Percentiles rank a stretch among this genome's conserved stretches.
These are phyloP conservation scores for Sinotaia quadrata DNA, from an alignment of 2,888 invertebrate species.

Conservation along the genomic window DNA sequence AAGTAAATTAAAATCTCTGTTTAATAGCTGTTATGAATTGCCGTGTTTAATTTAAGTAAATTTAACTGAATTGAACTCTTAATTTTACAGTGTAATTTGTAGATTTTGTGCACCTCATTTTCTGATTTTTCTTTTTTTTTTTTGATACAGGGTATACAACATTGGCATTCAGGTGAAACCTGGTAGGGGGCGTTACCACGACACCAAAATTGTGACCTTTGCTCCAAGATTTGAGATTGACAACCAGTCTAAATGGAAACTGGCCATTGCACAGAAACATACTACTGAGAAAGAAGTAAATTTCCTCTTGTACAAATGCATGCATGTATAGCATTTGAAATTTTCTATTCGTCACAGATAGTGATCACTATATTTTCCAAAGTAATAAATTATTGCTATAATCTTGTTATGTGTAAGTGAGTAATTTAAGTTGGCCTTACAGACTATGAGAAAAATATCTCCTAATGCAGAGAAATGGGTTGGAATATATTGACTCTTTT, in stretches of 20 bases:
- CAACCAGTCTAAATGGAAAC: constrained; percentile 83
- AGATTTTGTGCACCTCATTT: not conserved
- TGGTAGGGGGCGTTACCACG: constrained; percentile 90
- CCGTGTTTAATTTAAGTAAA: not conserved
- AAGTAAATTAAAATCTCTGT: no score
- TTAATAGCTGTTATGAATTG: no score
- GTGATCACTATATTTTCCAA: no score
- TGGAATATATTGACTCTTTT: no score
- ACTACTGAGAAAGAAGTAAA: constrained; percentile 72
- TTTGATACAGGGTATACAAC: constrained; percentile 78
- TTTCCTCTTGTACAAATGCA: no score
- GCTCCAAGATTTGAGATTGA: constrained; percentile 94
- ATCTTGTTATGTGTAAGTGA: no score
- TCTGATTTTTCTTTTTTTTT: not conserved
- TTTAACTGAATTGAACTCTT: not conserved
- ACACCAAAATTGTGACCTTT: constrained; percentile 92
- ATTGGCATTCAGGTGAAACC: constrained; percentile 91
- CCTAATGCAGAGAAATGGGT: no score
- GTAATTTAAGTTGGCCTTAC: no score
- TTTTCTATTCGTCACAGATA: no score
- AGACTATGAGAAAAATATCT: no score
- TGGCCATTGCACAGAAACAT: constrained; percentile 92
- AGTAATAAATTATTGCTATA: no score
- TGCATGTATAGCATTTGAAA: no score
- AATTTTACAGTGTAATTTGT: not conserved